Percentiles rank a stretch among this genome's conserved stretches.
phyloP scores from a whole-genome alignment of 2,797 vertebrate genomes.

The Halcyon chelicuti region DNA sequence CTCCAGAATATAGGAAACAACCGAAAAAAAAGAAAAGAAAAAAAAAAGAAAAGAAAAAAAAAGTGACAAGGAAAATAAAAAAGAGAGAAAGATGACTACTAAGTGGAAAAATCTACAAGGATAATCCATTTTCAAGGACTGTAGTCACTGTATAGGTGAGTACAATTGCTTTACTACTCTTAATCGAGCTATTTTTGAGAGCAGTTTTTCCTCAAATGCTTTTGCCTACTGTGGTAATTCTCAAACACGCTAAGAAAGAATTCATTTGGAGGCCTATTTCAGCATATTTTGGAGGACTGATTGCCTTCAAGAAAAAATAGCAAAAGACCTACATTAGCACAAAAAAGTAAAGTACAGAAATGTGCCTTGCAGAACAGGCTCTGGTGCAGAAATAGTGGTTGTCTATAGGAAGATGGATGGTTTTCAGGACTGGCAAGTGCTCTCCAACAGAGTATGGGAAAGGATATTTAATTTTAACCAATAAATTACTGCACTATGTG shows the following conservation, averaged over 20 bases:
- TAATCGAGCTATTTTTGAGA: slow-evolving; percentile 29
- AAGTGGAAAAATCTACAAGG: neutral
- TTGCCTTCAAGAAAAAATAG: neutral
- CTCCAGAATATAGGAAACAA: neutral
- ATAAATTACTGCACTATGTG: neutral
- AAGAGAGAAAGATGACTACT: neutral
- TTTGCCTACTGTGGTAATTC: slow-evolving; percentile 5
- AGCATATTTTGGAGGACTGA: neutral
- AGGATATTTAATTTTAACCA: neutral
- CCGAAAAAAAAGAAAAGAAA: too few species aligned
- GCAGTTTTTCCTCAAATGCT: slow-evolving; percentile 20
- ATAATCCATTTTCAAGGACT: neutral
- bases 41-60: neutral
- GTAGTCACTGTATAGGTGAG: neutral
- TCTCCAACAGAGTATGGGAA: neutral
- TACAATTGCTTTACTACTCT: neutral
- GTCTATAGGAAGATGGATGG: neutral
- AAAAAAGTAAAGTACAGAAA: neutral
- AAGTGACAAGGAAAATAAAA: neutral
- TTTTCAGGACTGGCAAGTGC: neutral
- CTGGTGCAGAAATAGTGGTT: neutral
- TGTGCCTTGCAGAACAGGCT: neutral
- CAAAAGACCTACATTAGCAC: neutral
- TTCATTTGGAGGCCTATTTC: slow-evolving; percentile 34
- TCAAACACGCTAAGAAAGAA: neutral